These are phyloP conservation scores for Gortyna flavago DNA, from an alignment of 2,888 invertebrate genomes.

Conservation along the genomic window DNA sequence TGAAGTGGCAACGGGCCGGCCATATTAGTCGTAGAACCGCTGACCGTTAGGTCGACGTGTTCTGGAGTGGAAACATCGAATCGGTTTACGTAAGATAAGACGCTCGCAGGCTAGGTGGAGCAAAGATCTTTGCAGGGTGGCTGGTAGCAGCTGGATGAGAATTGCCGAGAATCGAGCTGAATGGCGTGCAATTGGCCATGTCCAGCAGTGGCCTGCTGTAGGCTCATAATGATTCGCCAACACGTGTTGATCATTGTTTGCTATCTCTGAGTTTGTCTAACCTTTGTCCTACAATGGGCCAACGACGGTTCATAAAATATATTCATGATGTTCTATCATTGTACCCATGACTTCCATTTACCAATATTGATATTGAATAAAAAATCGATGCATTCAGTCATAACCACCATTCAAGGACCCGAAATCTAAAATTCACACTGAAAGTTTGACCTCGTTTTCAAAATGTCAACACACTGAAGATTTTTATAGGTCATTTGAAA, in stretches of 20 bases:
- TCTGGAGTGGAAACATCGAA: too few species aligned
- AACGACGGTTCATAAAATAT: too few species aligned
- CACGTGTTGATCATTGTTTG: background rate
- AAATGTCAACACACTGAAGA: constrained; percentile 35
- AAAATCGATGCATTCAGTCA: constrained; percentile 20
- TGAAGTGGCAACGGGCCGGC: too few species aligned
- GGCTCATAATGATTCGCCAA: background rate
- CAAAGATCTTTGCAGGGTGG: too few species aligned
- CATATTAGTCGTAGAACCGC: too few species aligned
- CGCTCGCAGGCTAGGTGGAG: too few species aligned
- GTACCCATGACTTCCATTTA: background rate
- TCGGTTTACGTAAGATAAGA: too few species aligned
- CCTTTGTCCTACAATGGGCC: background rate
- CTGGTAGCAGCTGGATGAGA: too few species aligned
- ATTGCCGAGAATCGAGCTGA: too few species aligned
- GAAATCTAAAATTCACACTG: constrained; percentile 9
- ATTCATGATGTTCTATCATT: too few species aligned
- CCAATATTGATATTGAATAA: constrained; percentile 13
- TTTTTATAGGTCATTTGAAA: constrained; percentile 14
- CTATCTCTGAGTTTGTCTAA: background rate
- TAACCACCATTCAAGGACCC: constrained; percentile 9
- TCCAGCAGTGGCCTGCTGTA: background rate
- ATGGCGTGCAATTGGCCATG: too few species aligned
- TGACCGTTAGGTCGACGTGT: too few species aligned
- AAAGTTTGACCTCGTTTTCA: constrained; percentile 35